Conservation (phyloP, 2,113 vertebrate genomes). For the Sander vitreus region DNA sequence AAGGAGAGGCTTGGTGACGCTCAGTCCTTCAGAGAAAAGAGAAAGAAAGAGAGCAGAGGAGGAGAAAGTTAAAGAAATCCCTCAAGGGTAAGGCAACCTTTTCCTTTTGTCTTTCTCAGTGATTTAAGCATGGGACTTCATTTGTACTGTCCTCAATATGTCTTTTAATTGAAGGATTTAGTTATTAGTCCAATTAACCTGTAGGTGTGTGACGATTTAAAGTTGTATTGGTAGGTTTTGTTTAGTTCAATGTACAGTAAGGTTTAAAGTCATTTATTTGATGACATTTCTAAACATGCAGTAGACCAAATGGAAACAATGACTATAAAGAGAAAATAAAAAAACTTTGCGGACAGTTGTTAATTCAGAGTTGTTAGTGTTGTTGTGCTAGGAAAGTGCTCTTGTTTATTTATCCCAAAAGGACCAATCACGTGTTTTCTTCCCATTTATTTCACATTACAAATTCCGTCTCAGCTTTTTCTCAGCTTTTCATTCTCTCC, state of each 20-base stretch:
- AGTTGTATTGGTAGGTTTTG: neutral
- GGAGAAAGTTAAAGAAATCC: slow-evolving; percentile 34
- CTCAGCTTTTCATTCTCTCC: neutral
- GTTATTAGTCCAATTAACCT: neutral
- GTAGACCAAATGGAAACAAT: neutral
- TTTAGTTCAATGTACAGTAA: neutral
- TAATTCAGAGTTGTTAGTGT: neutral
- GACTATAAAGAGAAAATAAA: neutral
- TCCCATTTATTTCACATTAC: neutral
- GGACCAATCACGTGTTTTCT: neutral
- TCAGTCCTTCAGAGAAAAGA: slow-evolving; percentile 44
- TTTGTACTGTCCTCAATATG: neutral
- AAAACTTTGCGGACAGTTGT: neutral
- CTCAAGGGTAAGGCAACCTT: slow-evolving; percentile 73
- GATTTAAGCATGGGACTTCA: neutral
- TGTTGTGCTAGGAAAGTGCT: neutral
- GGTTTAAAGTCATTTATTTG: neutral
- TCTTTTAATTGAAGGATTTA: neutral
- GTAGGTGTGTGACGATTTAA: neutral
- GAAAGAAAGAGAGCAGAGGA: slow-evolving; percentile 32
- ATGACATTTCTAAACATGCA: neutral
- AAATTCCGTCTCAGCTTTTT: neutral
- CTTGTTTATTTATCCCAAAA: neutral
- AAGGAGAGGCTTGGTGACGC: slow-evolving; percentile 41
- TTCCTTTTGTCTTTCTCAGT: neutral